Conservation (phyloP, 2,888 invertebrate genomes). For the Agriopis marginaria region DNA sequence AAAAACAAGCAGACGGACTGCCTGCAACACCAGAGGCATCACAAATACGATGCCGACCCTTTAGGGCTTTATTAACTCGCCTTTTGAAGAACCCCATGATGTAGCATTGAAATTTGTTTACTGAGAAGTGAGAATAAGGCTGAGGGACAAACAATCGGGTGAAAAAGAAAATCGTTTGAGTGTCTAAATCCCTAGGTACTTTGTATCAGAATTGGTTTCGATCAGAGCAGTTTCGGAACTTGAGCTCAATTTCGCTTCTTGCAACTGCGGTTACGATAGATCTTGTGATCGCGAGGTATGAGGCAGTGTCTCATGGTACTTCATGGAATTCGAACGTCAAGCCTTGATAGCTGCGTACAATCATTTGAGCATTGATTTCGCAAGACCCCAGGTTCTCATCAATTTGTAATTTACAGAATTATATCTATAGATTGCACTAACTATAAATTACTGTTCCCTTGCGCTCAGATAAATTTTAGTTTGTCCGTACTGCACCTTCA, state of each 20-base stretch:
- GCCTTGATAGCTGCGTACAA: conserved; percentile 31
- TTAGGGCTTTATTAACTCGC: too few relatives aligned
- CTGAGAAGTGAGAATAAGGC: too few relatives aligned
- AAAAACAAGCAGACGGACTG: too few relatives aligned
- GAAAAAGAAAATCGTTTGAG: too few relatives aligned
- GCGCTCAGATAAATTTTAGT: conserved; percentile 45
- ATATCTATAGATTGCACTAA: conserved; percentile 44
- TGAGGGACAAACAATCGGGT: too few relatives aligned
- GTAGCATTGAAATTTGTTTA: too few relatives aligned
- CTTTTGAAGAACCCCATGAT: too few relatives aligned
- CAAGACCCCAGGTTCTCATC: conserved; percentile 53
- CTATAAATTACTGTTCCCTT: conserved; percentile 44
- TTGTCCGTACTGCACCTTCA: conserved; percentile 14
- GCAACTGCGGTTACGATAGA: not conserved
- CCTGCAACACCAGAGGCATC: too few relatives aligned
- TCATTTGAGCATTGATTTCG: conserved; percentile 44
- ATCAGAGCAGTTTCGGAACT: too few relatives aligned
- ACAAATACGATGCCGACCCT: too few relatives aligned
- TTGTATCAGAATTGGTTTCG: too few relatives aligned
- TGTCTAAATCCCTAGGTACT: too few relatives aligned
- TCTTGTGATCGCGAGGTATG: not conserved
- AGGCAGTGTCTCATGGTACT: not conserved
- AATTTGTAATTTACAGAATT: conserved; percentile 56
- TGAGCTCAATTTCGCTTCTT: not conserved
- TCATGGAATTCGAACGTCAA: conserved; percentile 29